Conservation (phyloP, 2,888 invertebrate genomes). For the Lacanobia wlatinum region DNA sequence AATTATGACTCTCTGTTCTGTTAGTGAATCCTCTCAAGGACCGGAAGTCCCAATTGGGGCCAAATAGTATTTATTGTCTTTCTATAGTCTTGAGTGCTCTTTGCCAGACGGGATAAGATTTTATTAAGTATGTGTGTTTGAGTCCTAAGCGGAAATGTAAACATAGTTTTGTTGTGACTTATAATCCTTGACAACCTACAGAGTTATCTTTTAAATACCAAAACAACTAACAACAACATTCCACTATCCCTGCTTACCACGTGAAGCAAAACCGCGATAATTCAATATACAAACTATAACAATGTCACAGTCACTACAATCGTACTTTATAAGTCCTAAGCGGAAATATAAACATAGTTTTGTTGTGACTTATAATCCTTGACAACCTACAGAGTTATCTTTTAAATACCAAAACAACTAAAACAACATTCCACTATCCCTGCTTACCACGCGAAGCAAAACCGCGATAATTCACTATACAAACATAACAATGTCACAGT, state of each 20-base stretch:
- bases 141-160: too few relatives aligned
- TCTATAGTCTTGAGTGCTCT: too few relatives aligned
- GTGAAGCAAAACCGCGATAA: slow-evolving; percentile 41
- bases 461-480: slow-evolving; percentile 58
- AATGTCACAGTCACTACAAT: slow-evolving; percentile 75
- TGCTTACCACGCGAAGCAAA: slow-evolving; percentile 41
- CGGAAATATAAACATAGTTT: neutral
- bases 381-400: slow-evolving; percentile 9
- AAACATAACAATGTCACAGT: slow-evolving; percentile 75
- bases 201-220: slow-evolving; percentile 21
- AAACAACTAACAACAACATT: slow-evolving; percentile 21
- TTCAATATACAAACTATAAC: slow-evolving; percentile 71
- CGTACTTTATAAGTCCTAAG: too few relatives aligned
- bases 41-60: too few relatives aligned
- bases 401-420: slow-evolving; percentile 24
- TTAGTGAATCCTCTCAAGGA: too few relatives aligned
- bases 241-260: slow-evolving; percentile 24
- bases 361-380: neutral
- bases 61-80: too few relatives aligned
- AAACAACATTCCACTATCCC: slow-evolving; percentile 5
- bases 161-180: neutral
- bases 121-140: too few relatives aligned
- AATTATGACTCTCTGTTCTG: too few relatives aligned
- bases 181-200: neutral
- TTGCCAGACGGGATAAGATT: too few relatives aligned